Conservation (phyloP, 1,140 invertebrate species). For the Trissolcus basalis region DNA sequence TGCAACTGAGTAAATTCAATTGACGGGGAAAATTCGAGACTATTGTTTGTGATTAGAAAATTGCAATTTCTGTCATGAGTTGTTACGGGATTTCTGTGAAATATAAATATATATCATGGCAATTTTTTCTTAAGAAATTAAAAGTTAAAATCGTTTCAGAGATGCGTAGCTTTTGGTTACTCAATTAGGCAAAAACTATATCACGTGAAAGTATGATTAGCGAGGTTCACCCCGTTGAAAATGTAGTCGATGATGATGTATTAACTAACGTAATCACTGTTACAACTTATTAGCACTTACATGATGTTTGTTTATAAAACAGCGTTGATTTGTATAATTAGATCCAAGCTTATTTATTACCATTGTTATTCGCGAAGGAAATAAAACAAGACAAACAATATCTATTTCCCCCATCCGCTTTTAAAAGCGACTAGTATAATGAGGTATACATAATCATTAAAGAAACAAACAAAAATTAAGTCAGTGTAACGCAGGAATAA, state of each 20-base stretch:
- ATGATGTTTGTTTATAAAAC: slow-evolving; percentile 46
- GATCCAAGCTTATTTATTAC: slow-evolving; percentile 46
- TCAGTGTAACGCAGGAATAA: slow-evolving; percentile 10
- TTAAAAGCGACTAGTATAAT: slow-evolving; percentile 29
- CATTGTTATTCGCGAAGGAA: slow-evolving; percentile 40
- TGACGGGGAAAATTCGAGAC: too few species aligned
- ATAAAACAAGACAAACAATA: slow-evolving; percentile 25
- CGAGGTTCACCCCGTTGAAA: slow-evolving; percentile 22
- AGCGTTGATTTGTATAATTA: slow-evolving; percentile 49
- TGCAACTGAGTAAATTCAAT: too few species aligned
- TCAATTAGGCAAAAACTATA: neutral
- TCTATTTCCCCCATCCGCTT: slow-evolving; percentile 35
- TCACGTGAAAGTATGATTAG: slow-evolving; percentile 2
- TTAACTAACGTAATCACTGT: slow-evolving; percentile 47
- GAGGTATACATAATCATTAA: slow-evolving; percentile 25
- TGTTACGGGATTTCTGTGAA: neutral
- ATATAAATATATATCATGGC: too few species aligned
- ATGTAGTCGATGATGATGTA: slow-evolving; percentile 35
- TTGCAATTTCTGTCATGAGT: too few species aligned
- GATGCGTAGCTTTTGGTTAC: too few species aligned
- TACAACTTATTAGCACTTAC: slow-evolving; percentile 47
- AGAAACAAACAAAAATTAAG: too few species aligned
- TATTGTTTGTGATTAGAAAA: too few species aligned
- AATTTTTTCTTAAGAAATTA: neutral
- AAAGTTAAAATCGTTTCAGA: too few species aligned